Percentiles rank a stretch among this genome's conserved stretches.
These are phyloP conservation scores for Antigone vipio DNA, from an alignment of 2,113 vertebrate genomes.

Conservation along the genomic window DNA sequence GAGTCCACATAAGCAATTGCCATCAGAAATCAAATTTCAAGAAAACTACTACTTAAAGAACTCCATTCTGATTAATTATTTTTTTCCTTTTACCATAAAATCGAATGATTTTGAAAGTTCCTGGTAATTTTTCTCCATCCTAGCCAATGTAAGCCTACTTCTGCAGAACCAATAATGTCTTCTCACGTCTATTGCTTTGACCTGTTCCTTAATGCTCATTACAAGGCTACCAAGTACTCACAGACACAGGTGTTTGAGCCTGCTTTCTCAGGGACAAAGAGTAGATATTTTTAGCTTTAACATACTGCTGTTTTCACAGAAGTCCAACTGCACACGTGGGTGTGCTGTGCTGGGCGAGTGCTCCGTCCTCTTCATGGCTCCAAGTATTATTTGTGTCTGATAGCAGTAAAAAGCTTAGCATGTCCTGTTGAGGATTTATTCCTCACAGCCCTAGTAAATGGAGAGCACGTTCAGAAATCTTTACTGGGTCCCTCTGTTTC, in stretches of 20 bases:
- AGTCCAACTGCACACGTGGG: fast-evolving
- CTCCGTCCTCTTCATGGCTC: neutral
- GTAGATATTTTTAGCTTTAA: neutral
- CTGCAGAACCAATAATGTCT: neutral
- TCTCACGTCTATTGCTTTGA: neutral
- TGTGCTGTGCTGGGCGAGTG: neutral
- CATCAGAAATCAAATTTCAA: neutral
- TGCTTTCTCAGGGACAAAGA: neutral
- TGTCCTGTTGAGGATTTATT: neutral
- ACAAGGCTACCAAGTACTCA: neutral
- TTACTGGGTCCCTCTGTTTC: neutral
- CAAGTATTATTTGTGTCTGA: neutral
- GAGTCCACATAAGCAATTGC: neutral
- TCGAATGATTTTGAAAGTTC: neutral
- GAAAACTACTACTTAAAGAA: neutral
- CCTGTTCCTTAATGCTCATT: neutral
- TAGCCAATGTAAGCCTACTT: neutral
- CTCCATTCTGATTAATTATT: neutral
- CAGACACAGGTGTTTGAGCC: neutral
- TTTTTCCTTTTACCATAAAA: neutral
- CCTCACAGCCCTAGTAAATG: neutral
- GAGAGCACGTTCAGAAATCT: neutral
- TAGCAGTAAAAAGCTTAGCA: neutral
- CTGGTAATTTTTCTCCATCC: neutral
- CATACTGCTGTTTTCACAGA: neutral